These are phyloP conservation scores for Caenorhabditis latens DNA, from an alignment of 1,140 invertebrate genomes.

Conservation along the genomic window DNA sequence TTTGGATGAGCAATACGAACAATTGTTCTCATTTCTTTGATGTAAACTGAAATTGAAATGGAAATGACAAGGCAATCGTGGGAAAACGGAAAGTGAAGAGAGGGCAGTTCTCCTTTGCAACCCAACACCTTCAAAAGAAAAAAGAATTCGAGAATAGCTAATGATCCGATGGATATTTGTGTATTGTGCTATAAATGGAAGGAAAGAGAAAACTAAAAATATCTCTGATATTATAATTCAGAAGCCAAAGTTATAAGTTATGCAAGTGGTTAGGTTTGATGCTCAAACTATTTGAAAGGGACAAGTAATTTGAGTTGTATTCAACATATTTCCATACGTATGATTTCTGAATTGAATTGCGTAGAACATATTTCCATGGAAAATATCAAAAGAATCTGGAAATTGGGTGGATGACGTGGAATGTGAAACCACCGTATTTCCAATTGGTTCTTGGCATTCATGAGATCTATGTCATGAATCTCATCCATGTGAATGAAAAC, in stretches of 20 bases:
- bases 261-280: not conserved
- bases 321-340: slow-evolving; percentile 9
- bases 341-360: not conserved
- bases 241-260: slow-evolving; percentile 10
- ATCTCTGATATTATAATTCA: not conserved
- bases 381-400: not conserved
- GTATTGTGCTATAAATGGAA: not conserved
- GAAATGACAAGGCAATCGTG: not conserved
- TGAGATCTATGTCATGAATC: not conserved
- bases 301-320: slow-evolving; percentile 9
- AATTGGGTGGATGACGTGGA: not conserved
- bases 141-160: not conserved
- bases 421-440: not conserved
- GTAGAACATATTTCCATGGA: not conserved
- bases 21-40: too few relatives aligned
- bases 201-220: not conserved
- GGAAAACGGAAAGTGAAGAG: not conserved
- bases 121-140: not conserved
- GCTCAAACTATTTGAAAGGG: not conserved
- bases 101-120: not conserved
- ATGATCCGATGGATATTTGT: not conserved
- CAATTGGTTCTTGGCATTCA: not conserved
- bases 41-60: too few relatives aligned
- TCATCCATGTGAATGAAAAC: not conserved
- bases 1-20: too few relatives aligned